These are phyloP conservation scores for Benitochromis conjunctus DNA, from an alignment of 2,113 vertebrate species.

Conservation along the genomic window DNA sequence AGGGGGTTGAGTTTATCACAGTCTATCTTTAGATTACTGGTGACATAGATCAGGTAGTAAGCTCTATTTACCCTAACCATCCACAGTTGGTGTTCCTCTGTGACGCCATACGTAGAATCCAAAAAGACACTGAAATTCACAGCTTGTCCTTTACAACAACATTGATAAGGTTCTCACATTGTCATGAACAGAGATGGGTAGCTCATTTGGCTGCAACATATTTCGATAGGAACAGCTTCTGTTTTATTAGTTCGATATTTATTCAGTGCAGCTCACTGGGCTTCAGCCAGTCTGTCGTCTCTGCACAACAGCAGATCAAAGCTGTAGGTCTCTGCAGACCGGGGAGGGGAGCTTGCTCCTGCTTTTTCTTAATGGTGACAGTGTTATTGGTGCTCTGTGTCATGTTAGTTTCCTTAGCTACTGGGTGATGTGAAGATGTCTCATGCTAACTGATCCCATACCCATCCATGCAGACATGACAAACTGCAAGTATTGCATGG, in stretches of 20 bases:
- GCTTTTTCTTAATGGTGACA: conserved; percentile 1
- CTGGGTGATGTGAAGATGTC: neutral
- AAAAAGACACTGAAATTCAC: neutral
- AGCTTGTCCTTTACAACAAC: neutral
- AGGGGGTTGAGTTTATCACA: neutral
- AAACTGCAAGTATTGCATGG: neutral
- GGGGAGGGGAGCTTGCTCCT: neutral
- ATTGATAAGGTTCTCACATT: conserved; percentile 1
- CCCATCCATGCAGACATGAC: neutral
- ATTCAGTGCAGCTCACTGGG: neutral
- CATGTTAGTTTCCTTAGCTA: conserved; percentile 32
- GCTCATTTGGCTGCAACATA: conserved; percentile 17
- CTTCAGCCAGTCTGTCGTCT: conserved; percentile 24
- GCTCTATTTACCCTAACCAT: neutral
- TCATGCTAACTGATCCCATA: neutral
- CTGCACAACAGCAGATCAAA: conserved; percentile 43
- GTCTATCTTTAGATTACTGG: neutral
- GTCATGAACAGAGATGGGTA: neutral
- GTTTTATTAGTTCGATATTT: conserved; percentile 20
- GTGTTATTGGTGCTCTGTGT: conserved; percentile 20
- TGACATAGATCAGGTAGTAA: neutral
- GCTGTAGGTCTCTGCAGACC: neutral
- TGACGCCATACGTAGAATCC: neutral
- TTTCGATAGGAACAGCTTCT: conserved; percentile 37
- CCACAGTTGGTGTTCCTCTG: neutral